phyloP scores from a whole-genome alignment of 2,888 invertebrate genomes.

The Temnothorax rugatulus region DNA sequence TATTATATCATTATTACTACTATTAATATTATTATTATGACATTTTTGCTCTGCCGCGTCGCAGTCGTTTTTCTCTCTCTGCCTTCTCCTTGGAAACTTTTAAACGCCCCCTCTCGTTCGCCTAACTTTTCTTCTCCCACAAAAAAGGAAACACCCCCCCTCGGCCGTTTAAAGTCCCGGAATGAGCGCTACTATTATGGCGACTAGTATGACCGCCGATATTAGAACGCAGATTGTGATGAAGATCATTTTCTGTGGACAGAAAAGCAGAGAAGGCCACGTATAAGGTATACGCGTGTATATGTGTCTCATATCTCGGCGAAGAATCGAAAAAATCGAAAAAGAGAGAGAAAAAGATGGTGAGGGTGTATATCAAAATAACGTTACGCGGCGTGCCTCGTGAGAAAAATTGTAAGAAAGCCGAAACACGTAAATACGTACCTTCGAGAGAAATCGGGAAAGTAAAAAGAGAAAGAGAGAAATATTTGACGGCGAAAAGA shows the following conservation, averaged over 20 bases:
- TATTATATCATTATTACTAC: constrained; percentile 27
- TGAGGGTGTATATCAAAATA: constrained; percentile 2
- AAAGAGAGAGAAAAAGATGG: constrained; percentile 23
- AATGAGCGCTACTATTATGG: constrained; percentile 82
- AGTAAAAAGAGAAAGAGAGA: constrained; percentile 2
- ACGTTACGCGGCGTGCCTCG: constrained; percentile 31
- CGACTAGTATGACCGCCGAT: constrained; percentile 83
- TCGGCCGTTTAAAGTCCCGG: constrained; percentile 80
- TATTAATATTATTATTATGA: constrained; percentile 40
- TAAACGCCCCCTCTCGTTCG: constrained; percentile 39
- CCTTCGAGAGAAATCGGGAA: constrained; percentile 26
- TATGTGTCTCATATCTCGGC: neutral
- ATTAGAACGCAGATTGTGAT: constrained; percentile 85
- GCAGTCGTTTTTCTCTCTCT: constrained; percentile 44
- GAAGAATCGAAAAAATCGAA: constrained; percentile 29
- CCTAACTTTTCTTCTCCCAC: constrained; percentile 45
- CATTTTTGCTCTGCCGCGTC: constrained; percentile 37
- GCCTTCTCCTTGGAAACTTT: constrained; percentile 29
- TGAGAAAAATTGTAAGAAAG: constrained; percentile 16
- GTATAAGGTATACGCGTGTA: constrained; percentile 44
- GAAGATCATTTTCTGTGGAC: constrained; percentile 86
- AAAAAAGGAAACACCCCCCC: constrained; percentile 40
- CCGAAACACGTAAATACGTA: neutral
- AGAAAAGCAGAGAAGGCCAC: constrained; percentile 74
- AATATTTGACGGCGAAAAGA: constrained; percentile 17